Evolutionary conservation across 2,888 invertebrate genomes (phyloP).

Genomic region (Andrena flavipes): DNA sequence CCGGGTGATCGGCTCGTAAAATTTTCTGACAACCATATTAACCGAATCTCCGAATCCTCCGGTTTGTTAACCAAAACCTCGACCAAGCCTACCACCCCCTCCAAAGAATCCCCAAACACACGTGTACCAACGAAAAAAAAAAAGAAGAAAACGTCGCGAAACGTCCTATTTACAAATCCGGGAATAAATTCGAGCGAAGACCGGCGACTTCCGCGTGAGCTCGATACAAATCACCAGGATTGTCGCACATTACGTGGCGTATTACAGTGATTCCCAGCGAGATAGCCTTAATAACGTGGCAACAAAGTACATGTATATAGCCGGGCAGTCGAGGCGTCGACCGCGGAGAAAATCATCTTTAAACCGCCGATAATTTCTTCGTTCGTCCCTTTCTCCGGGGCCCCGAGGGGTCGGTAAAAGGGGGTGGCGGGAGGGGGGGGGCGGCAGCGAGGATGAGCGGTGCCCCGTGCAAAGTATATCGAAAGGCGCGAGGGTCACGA

Average conservation of each 20-base stretch:
- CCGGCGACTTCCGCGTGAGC: conserved; percentile 61
- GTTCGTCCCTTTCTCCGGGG: conserved; percentile 38
- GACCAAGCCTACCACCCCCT: too few relatives aligned
- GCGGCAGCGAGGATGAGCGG: conserved; percentile 10
- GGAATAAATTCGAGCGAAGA: background rate
- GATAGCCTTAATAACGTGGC: conserved; percentile 69
- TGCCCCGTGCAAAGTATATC: conserved; percentile 64
- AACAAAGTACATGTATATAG: conserved; percentile 69
- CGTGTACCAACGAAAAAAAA: too few relatives aligned
- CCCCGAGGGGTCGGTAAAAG: background rate
- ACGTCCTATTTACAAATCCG: too few relatives aligned
- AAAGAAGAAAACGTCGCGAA: too few relatives aligned
- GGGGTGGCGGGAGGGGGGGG: background rate
- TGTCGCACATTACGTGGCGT: conserved; percentile 71
- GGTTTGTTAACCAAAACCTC: background rate
- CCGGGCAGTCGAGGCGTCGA: conserved; percentile 63
- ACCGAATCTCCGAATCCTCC: conserved; percentile 25
- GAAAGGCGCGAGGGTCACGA: conserved; percentile 69
- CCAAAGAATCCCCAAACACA: too few relatives aligned
- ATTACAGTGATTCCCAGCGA: conserved; percentile 65
- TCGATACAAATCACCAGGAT: conserved; percentile 65
- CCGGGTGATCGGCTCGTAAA: conserved; percentile 62
- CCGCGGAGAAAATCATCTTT: conserved; percentile 72
- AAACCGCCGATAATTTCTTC: conserved; percentile 71
- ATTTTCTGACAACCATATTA: conserved; percentile 61